Evolutionary conservation across 2,113 vertebrate genomes (phyloP), one percentile per base, ranked within the genome.

Genomic region (Sylvia atricapilla): DNA sequence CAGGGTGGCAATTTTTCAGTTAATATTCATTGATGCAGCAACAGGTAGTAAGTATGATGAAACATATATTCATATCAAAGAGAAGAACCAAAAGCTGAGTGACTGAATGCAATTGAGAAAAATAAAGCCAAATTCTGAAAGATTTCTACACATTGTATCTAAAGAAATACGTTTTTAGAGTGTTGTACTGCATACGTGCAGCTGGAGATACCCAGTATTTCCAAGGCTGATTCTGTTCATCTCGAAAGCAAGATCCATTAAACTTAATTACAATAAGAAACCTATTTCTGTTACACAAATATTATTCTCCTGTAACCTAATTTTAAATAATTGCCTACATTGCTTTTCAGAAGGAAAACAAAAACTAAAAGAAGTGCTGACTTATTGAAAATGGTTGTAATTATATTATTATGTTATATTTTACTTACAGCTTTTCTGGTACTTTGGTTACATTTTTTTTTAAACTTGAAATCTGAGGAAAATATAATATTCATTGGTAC

Each of bases 251-350:
- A 91, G 80, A 88, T 90, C 85, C 90, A 96, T 98, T 97, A 97
- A 97, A 97, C 94, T 97, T 97, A 97, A 97, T 98, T 98, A 97
- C 78, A 96, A 96, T 96, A 87, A 94, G 94, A 98, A 98, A 95
- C 78, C 75, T 96, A 96, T 97, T 97, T 97, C 95, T 96, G 82
- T 97, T 97, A 96, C 94, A 97, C 95, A 98, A 98, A 98, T 97
- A 98, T 97, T 98, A 97, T 97, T 97, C 97, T 98, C 95, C 95
- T 74, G 52, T 97, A 98, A 95, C 95, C 95, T 96, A 97, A 97
- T 98, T 97, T 97, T 97, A 98, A 98, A 97, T 98, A 98, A 98
- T 98, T 98, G 96, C 94, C 95, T 96, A 56, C 82, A 84, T 69
- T 94, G 73, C 92, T 96, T 98, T 95, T 97, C 94, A 94, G 89